Base-by-base conservation (phyloP, 2,113 vertebrate genomes). In the Notothenia coriiceps region DNA sequence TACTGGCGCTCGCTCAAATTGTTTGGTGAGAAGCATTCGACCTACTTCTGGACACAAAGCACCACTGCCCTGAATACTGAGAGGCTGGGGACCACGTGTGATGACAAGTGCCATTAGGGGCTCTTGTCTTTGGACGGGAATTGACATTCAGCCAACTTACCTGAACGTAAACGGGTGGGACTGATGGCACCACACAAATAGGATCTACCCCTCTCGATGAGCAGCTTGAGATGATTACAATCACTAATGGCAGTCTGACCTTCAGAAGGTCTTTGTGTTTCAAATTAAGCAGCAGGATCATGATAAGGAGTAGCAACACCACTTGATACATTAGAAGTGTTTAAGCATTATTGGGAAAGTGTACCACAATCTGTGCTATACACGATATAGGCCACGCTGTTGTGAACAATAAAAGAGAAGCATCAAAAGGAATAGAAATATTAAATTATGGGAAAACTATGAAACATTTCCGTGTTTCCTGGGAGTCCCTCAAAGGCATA, bases 11-110 rank as follows among this genome's bases (percentile, higher is more conserved):
- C 25, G 83, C 87, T 94, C 93, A 93, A 91, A 92, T 89, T 92
- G 90, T 94, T 92, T 90, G 92, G 90, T 93, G 92, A 93, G 93
- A 94, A 93, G 92, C 93, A 94, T 93, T 92, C 91, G 94, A 91
- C 95, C 95, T 94, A 94, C 89, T 95, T 95, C 92, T 94, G 89
- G 88, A 88, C 80, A 92, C 92, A 94, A 93, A 93, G 92, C 92
- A 77, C 84, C 76, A 81, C 89, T 93, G 93, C 86, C 94, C 93
- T 95, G 90, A 95, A 95, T 94, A 91, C 90, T 91, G 90, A 91
- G 84, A 81, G 82, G 79, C 89, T 86, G 84, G 89, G 88, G 90
- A 92, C 89, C 83, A 89, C 78, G 78, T 88, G 88, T 86, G 76
- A 91, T 90, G 82, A 92, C 86, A 88, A 87, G 86, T 77, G 83